Percentiles rank a stretch among this genome's conserved stretches.
Conservation (phyloP, 2,888 invertebrate genomes). For the Parascotia fuliginaria region DNA sequence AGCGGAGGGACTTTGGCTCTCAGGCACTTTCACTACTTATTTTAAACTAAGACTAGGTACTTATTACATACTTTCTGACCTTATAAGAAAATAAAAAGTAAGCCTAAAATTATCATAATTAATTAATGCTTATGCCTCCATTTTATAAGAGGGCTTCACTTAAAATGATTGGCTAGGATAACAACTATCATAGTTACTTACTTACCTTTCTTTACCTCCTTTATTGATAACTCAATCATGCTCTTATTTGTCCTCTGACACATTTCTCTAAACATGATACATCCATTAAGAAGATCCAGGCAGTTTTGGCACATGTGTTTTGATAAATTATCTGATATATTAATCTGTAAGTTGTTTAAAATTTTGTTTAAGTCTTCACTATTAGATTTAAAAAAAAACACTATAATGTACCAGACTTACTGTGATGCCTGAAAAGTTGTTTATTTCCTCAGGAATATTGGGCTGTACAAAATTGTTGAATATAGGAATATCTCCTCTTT, state of each 20-base stretch:
- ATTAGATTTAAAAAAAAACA: not conserved
- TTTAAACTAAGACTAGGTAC: too few species aligned
- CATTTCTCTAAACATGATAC: constrained; percentile 74
- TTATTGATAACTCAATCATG: constrained; percentile 59
- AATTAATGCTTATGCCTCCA: too few species aligned
- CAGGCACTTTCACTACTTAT: too few species aligned
- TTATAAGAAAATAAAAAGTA: too few species aligned
- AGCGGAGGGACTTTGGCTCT: too few species aligned
- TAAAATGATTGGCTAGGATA: too few species aligned
- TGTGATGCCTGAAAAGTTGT: constrained; percentile 67
- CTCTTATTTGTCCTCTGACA: constrained; percentile 67
- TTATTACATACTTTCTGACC: too few species aligned
- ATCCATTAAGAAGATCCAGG: constrained; percentile 71
- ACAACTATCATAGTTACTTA: too few species aligned
- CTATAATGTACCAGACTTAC: constrained; percentile 52
- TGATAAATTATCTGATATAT: constrained; percentile 60
- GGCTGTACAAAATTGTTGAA: constrained; percentile 67
- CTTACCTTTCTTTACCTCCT: constrained; percentile 74
- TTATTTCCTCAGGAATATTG: constrained; percentile 71
- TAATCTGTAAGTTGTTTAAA: constrained; percentile 55
- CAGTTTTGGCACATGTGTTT: constrained; percentile 73
- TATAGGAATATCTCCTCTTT: constrained; percentile 69
- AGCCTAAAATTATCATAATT: too few species aligned
- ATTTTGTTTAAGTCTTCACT: not conserved
- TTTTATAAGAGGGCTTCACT: too few species aligned